These are phyloP conservation scores for Gallinago jamesoni DNA, from an alignment of 2,113 vertebrate genomes.

Conservation along the genomic window DNA sequence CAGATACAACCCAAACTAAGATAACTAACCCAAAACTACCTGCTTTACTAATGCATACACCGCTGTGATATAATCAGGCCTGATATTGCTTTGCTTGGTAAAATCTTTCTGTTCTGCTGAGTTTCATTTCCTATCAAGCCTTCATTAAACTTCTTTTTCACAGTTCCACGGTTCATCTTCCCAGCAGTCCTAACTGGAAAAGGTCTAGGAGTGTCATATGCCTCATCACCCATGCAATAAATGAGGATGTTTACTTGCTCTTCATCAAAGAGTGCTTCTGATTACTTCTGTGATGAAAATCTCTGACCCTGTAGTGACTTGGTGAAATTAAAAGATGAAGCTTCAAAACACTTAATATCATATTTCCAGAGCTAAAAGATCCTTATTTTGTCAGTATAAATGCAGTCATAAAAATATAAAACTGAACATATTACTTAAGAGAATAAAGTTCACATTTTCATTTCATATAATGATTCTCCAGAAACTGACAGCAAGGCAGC, in stretches of 20 bases:
- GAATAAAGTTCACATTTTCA: background rate
- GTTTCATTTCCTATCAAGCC: background rate
- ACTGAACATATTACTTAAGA: background rate
- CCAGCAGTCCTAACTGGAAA: background rate
- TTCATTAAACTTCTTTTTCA: background rate
- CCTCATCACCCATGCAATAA: background rate
- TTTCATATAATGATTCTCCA: background rate
- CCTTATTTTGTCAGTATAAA: background rate
- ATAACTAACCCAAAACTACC: background rate
- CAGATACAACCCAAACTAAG: background rate
- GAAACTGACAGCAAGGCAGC: background rate
- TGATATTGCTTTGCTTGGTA: background rate
- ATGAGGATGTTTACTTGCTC: background rate
- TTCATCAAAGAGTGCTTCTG: background rate
- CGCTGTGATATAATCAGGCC: background rate
- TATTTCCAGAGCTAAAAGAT: background rate
- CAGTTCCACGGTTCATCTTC: background rate
- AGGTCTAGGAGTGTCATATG: background rate
- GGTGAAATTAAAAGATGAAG: background rate
- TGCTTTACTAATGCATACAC: background rate
- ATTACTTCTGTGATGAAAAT: background rate
- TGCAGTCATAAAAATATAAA: background rate
- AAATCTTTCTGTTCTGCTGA: background rate
- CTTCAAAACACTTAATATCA: background rate
- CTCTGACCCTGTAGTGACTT: background rate